These are phyloP conservation scores for Indicator maculatus DNA, from an alignment of 2,113 vertebrate species.

Conservation along the genomic window DNA sequence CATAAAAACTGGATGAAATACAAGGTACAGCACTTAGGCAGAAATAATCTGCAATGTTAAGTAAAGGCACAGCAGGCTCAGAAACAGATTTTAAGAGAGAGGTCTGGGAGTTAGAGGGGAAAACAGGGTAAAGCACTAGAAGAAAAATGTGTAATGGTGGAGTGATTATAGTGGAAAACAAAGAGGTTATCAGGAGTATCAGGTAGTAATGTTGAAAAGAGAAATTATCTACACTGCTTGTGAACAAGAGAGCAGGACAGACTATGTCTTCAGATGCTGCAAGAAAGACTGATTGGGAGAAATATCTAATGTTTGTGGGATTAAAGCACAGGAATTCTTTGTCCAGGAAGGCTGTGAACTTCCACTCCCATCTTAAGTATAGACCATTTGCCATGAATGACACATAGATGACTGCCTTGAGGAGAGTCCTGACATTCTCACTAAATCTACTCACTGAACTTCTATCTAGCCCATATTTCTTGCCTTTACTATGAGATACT, in stretches of 20 bases:
- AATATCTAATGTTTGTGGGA: background rate
- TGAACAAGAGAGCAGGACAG: background rate
- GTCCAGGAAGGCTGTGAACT: background rate
- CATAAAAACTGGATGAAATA: constrained; percentile 37
- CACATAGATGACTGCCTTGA: background rate
- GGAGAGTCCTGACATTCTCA: background rate
- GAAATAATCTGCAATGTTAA: constrained; percentile 9
- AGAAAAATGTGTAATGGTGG: background rate
- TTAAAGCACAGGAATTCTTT: background rate
- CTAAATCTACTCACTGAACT: background rate
- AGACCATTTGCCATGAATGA: background rate
- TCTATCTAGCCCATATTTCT: background rate
- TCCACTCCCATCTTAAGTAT: background rate
- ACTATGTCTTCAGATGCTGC: background rate
- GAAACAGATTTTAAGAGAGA: background rate
- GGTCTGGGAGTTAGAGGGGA: background rate
- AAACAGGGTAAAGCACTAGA: background rate
- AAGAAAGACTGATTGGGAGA: background rate
- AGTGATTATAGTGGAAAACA: background rate
- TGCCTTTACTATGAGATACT: background rate
- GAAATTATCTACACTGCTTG: background rate
- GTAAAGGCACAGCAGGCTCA: background rate
- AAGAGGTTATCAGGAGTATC: background rate
- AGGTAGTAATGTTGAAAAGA: background rate
- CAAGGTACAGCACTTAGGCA: background rate